Evolutionary conservation across 2,888 invertebrate species (phyloP).

Genomic region (Norana najaformis): DNA sequence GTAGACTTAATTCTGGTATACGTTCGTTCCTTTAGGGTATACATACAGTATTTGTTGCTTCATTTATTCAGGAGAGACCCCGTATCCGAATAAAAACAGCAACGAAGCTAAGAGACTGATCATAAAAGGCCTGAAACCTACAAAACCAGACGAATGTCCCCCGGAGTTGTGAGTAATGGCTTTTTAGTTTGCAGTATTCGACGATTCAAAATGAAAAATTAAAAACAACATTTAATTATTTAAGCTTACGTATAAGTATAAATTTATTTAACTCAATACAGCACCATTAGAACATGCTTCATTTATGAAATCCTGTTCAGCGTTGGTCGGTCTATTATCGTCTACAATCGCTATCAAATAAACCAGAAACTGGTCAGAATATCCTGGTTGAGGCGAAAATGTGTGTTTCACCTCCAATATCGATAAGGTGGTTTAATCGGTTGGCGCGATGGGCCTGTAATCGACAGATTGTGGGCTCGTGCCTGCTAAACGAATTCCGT

Average conservation of each 20-base stretch:
- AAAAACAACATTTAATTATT: not conserved
- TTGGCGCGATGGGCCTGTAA: too few species aligned
- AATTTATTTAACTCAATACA: not conserved
- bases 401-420: too few species aligned
- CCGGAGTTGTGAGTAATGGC: slow-evolving; percentile 23
- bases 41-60: not conserved
- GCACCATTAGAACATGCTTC: not conserved
- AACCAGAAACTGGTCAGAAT: too few species aligned
- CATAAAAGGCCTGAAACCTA: slow-evolving; percentile 26
- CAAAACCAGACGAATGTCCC: slow-evolving; percentile 30
- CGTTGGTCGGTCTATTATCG: too few species aligned
- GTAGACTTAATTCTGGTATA: not conserved
- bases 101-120: slow-evolving; percentile 27
- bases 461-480: too few species aligned
- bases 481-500: too few species aligned
- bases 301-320: too few species aligned
- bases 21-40: not conserved
- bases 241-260: too few species aligned
- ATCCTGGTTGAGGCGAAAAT: too few species aligned
- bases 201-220: not conserved
- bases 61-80: not conserved
- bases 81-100: slow-evolving; percentile 27
- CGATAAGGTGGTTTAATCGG: too few species aligned
- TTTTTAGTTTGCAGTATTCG: not conserved
- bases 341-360: too few species aligned